A percentile compares a stretch with the other conserved stretches of the same genome.
These are phyloP conservation scores for Laspeyria flexula DNA, from an alignment of 2,888 invertebrate species.

Conservation along the genomic window DNA sequence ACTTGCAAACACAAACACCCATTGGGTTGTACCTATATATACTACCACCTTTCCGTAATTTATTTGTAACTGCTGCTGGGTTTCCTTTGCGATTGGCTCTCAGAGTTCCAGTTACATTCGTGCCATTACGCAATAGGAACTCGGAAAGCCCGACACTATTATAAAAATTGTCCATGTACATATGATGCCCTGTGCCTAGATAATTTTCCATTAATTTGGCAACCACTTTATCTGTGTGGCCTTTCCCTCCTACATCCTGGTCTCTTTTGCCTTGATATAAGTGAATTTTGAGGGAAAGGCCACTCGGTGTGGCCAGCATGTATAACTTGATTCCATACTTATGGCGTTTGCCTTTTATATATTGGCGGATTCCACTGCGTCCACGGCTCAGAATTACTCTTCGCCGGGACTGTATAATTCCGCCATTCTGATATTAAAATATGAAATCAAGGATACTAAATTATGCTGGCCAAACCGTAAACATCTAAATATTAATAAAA, in stretches of 20 bases:
- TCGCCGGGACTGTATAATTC: no score
- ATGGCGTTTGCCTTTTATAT: not conserved
- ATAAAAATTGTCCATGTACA: slow-evolving; percentile 13
- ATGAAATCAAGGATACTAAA: no score
- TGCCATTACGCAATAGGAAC: not conserved
- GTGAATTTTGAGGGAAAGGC: not conserved
- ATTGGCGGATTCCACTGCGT: not conserved
- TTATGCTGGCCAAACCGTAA: no score
- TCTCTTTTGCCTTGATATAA: not conserved
- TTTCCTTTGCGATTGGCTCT: not conserved
- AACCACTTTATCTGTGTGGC: not conserved
- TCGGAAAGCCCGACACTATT: slow-evolving; percentile 8
- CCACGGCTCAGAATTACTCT: no score
- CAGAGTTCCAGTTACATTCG: not conserved
- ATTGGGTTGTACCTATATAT: no score
- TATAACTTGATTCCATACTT: not conserved
- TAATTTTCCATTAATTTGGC: not conserved
- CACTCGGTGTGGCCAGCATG: not conserved
- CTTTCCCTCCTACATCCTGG: not conserved
- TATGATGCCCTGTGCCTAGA: slow-evolving; percentile 4
- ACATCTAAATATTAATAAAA: no score
- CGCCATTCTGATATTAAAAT: no score
- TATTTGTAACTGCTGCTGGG: no score
- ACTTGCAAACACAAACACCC: no score
- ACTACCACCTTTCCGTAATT: no score